A percentile compares a stretch with the other conserved stretches of the same genome.
Conservation (phyloP, 2,797 vertebrate species). For the Geotria australis region DNA sequence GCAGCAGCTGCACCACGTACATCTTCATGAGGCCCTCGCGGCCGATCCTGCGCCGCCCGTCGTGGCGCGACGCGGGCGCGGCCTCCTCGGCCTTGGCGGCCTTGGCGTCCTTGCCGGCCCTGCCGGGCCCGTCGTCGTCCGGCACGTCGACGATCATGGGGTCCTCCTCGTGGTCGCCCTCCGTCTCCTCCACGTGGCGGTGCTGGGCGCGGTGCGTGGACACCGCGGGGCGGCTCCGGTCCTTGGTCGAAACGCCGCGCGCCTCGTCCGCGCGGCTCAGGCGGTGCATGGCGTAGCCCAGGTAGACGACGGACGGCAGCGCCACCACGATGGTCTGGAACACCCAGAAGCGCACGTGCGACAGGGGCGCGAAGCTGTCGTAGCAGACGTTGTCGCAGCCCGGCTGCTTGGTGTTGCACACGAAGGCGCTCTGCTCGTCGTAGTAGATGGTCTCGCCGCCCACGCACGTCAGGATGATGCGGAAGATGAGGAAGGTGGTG, state of each 20-base stretch:
- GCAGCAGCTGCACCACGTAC: constrained; percentile 36
- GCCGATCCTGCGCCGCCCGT: constrained; percentile 35
- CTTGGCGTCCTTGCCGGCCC: constrained; percentile 19
- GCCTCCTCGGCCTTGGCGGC: constrained; percentile 17
- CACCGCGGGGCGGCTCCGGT: constrained; percentile 12
- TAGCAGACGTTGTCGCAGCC: constrained; percentile 71
- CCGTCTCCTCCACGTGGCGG: constrained; percentile 35
- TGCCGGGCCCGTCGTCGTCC: constrained; percentile 14
- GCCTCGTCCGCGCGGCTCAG: constrained; percentile 33
- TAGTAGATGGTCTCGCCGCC: constrained; percentile 64
- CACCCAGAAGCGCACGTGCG: constrained; percentile 57
- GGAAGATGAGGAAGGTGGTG: constrained; percentile 43
- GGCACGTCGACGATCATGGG: constrained; percentile 50
- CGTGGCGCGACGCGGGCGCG: constrained; percentile 28
- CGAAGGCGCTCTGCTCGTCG: constrained; percentile 55
- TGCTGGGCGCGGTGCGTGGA: constrained; percentile 26
- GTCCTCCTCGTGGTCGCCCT: constrained; percentile 44
- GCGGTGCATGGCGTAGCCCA: constrained; percentile 55
- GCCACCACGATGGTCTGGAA: constrained; percentile 60
- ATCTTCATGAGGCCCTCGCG: constrained; percentile 50
- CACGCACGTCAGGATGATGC: constrained; percentile 46
- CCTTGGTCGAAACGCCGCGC: constrained; percentile 6
- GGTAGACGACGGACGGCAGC: constrained; percentile 44
- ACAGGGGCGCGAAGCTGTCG: constrained; percentile 39
- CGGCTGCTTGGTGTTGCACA: constrained; percentile 51